Evolutionary conservation across 2,113 vertebrate species (phyloP).

Genomic region (Anas platyrhynchos): DNA sequence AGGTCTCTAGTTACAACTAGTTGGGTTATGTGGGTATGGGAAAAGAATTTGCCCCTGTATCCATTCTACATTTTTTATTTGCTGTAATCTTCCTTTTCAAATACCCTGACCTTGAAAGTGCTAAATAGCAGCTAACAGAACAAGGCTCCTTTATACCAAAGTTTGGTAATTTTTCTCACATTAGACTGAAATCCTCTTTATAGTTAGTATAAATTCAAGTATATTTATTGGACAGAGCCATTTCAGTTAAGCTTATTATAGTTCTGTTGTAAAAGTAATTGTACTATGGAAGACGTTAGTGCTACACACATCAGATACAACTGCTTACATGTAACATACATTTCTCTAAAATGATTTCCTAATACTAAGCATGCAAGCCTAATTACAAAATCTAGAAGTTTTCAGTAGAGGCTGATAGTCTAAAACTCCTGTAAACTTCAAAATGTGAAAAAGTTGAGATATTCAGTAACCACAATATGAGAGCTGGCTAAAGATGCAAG

Average conservation of each 20-base stretch:
- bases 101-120: background rate
- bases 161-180: background rate
- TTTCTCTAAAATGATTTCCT: background rate
- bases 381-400: background rate
- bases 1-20: background rate
- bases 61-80: background rate
- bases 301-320: background rate
- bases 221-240: background rate
- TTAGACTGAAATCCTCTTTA: background rate
- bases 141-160: background rate
- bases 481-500: background rate
- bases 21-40: background rate
- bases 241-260: background rate
- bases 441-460: background rate
- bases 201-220: background rate
- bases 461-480: background rate
- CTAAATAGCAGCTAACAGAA: background rate
- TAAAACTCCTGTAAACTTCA: background rate
- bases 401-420: background rate
- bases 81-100: background rate
- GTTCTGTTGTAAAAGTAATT: background rate
- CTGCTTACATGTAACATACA: background rate
- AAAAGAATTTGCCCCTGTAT: background rate
- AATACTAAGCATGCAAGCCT: background rate
- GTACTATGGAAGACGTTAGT: background rate